Evolutionary conservation across 2,797 vertebrate genomes (phyloP).

Genomic region (Diplodus sargus): DNA sequence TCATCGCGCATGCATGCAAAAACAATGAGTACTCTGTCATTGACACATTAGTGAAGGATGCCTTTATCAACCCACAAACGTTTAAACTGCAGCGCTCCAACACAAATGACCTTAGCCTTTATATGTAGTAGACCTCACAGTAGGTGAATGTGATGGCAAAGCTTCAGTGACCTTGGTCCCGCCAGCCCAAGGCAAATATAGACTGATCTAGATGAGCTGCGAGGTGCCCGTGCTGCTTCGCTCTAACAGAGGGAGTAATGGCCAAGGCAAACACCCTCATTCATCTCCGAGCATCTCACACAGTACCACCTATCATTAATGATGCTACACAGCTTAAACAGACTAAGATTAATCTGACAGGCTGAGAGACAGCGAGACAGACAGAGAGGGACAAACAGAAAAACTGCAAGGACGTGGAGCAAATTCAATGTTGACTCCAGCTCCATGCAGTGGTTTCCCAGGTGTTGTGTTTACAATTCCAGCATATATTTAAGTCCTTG

Average conservation of each 20-base stretch:
- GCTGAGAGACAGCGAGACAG: not conserved
- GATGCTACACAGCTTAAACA: constrained; percentile 62
- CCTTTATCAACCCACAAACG: constrained; percentile 15
- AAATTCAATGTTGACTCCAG: not conserved
- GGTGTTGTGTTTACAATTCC: not conserved
- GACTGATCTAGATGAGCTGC: constrained; percentile 63
- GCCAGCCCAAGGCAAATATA: constrained; percentile 57
- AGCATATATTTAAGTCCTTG: not conserved
- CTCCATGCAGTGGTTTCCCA: not conserved
- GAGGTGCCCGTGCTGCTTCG: constrained; percentile 55
- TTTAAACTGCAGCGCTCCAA: not conserved
- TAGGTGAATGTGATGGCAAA: constrained; percentile 46
- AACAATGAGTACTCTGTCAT: constrained; percentile 19
- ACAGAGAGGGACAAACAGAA: constrained; percentile 20
- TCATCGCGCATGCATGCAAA: constrained; percentile 14
- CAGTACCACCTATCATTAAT: constrained; percentile 62
- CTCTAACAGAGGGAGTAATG: constrained; percentile 81
- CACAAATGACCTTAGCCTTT: constrained; percentile 17
- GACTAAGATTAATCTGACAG: constrained; percentile 64
- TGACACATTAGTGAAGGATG: constrained; percentile 35
- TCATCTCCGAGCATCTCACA: constrained; percentile 56
- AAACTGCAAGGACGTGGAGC: not conserved
- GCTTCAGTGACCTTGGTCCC: constrained; percentile 66
- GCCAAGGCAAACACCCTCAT: constrained; percentile 63
- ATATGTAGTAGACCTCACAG: constrained; percentile 15